Conservation (phyloP, 1,140 invertebrate genomes). For the Anoplolepis gracilipes region DNA sequence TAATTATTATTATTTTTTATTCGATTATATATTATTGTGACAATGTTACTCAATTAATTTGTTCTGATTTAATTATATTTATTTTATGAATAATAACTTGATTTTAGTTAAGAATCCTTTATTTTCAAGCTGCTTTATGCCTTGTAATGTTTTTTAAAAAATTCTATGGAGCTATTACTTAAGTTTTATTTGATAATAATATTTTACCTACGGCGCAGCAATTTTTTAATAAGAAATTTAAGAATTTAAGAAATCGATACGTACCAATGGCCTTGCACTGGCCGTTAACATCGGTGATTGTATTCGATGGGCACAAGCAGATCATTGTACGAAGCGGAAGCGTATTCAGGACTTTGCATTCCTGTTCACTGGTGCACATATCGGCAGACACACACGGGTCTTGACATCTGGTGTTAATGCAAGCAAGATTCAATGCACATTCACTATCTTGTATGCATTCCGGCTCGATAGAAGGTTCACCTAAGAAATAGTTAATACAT, state of each 20-base stretch:
- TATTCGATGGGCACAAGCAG: constrained; percentile 92
- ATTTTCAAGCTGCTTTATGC: too few species aligned
- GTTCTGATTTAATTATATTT: too few species aligned
- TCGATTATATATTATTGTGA: too few species aligned
- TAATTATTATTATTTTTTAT: too few species aligned
- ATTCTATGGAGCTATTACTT: too few species aligned
- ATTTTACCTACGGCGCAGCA: not conserved
- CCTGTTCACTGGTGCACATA: constrained; percentile 91
- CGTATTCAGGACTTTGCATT: constrained; percentile 92
- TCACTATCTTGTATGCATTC: constrained; percentile 92
- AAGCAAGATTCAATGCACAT: constrained; percentile 90
- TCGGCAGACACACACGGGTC: constrained; percentile 91
- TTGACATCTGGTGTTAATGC: constrained; percentile 91
- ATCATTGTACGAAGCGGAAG: constrained; percentile 92
- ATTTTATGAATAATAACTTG: too few species aligned
- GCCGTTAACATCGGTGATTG: constrained; percentile 88
- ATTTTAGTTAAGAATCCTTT: too few species aligned
- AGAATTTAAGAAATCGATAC: constrained; percentile 49
- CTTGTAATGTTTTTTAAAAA: too few species aligned
- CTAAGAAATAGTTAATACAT: constrained; percentile 30
- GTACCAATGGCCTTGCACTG: constrained; percentile 88
- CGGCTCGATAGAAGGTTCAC: constrained; percentile 78
- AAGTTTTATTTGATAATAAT: not conserved
- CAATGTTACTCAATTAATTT: too few species aligned
- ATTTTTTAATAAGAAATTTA: not conserved